Evolutionary conservation across 2,888 invertebrate species (phyloP), one percentile per base, ranked within the genome.

Genomic region (Drosophila melanosoma): DNA sequence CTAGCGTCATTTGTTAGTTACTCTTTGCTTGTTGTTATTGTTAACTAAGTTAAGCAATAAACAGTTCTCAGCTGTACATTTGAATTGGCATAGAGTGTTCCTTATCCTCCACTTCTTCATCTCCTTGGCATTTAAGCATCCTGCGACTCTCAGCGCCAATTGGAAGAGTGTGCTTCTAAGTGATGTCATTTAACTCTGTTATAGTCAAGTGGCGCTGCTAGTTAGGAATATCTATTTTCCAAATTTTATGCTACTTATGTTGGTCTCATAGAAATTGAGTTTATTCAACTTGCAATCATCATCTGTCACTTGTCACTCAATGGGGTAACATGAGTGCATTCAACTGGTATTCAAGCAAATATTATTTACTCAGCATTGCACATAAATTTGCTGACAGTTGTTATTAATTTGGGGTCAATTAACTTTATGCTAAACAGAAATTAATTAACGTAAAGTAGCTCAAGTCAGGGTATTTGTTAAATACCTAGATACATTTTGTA

Each of bases 31-130:
- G 49, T 67, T 65, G 42, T 74, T 75, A 56, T 85, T 76, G 69
- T 81, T 84, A 75, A 69, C 59, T 87, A 69, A 75, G 81, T 49
- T 75, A 76, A 83, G 79, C 79, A 84, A 87, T 85, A 85, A 85
- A 85, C 62, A 63, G 54, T 71, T 63, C 12, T 49, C 32, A 29
- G 45, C 60, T 60, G 51, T 79, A 38, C 26, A 36, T 15, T 17
- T 20, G 3, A 36, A 58, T 32, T 40, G n/a, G 11, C 10, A 23
- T 26, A 17, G 17, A 8, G 17, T 26, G 4, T 29, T 12, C 26
- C 29, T 33, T 29, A 11, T 45, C 12, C 26, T 35, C n/a, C 20
- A 20, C n/a, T 17, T 4, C 6, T n/a, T 26, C n/a, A 1, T 3
- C n/a, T 20, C 10, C 1, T 20, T 38, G 17, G 1, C 26, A n/a